phyloP scores from a whole-genome alignment of 2,888 invertebrate genomes.

The Lasius platythorax region DNA sequence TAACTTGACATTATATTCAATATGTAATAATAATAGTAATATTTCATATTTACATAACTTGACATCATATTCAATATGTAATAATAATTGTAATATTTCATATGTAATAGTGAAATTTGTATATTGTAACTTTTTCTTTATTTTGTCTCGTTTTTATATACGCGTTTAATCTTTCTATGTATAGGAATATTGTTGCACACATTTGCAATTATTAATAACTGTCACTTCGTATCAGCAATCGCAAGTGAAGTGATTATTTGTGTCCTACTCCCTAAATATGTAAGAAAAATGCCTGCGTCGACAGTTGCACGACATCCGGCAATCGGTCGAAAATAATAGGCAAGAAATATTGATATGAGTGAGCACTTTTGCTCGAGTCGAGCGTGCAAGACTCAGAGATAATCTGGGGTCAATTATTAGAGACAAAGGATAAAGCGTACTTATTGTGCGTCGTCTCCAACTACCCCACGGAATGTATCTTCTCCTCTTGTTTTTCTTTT shows the following conservation, averaged over 20 bases:
- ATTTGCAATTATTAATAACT: too few relatives aligned
- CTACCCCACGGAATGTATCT: constrained; percentile 69
- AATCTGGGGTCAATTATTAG: constrained; percentile 69
- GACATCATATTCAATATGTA: too few relatives aligned
- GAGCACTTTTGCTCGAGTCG: constrained; percentile 57
- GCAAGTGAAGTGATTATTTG: not conserved
- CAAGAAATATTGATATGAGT: constrained; percentile 37
- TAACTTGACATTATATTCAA: too few relatives aligned
- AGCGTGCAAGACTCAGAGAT: constrained; percentile 57
- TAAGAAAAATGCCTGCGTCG: constrained; percentile 60
- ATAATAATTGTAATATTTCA: too few relatives aligned
- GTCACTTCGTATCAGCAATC: too few relatives aligned
- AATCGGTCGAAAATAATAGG: constrained; percentile 75
- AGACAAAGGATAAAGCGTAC: constrained; percentile 75
- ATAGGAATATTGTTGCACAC: too few relatives aligned
- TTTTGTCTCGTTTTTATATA: too few relatives aligned
- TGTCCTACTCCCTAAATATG: not conserved
- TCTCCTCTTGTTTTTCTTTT: constrained; percentile 51
- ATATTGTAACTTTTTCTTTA: too few relatives aligned
- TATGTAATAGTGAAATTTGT: too few relatives aligned
- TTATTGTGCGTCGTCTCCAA: constrained; percentile 81
- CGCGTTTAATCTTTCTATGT: too few relatives aligned
- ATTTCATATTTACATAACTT: too few relatives aligned
- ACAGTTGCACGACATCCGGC: constrained; percentile 76
- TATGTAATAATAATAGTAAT: too few relatives aligned